Percentiles rank a stretch among this genome's conserved stretches.
phyloP scores from a whole-genome alignment of 2,113 vertebrate genomes.

The Scartelaos histophorus region DNA sequence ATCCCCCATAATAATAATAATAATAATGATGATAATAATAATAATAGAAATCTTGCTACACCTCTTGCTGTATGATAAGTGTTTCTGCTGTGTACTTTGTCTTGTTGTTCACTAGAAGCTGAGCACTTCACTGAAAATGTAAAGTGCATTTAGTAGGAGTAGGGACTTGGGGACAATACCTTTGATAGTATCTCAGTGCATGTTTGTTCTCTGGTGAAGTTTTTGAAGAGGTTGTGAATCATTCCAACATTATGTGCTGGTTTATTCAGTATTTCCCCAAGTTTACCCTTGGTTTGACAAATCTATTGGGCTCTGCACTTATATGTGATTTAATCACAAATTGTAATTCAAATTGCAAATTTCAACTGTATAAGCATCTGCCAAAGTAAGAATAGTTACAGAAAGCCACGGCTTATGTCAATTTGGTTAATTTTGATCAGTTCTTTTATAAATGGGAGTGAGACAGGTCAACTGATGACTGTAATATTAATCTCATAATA shows the following conservation, averaged over 20 bases:
- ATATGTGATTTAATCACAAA: conserved; percentile 67
- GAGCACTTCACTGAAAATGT: conserved; percentile 71
- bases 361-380: conserved; percentile 55
- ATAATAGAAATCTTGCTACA: conserved; percentile 65
- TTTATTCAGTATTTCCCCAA: conserved; percentile 73
- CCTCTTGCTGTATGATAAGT: conserved; percentile 76
- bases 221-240: conserved; percentile 74
- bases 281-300: conserved; percentile 67
- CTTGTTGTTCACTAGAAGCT: conserved; percentile 80
- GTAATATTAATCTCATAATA: conserved; percentile 77
- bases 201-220: conserved; percentile 78
- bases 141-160: conserved; percentile 80
- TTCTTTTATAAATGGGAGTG: conserved; percentile 77
- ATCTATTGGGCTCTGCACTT: conserved; percentile 51
- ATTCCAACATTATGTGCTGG: conserved; percentile 71
- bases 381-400: conserved; percentile 66
- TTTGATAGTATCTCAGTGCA: conserved; percentile 80
- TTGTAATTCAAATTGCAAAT: conserved; percentile 55
- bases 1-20: conserved; percentile 53
- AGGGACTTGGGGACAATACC: conserved; percentile 67
- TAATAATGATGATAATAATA: conserved; percentile 48
- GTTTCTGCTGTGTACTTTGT: conserved; percentile 81
- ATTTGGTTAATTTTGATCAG: conserved; percentile 65
- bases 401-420: conserved; percentile 69
- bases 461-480: conserved; percentile 73